These are phyloP conservation scores for Aselliscus stoliczkanus DNA, from an alignment of 2,797 vertebrate genomes.

Conservation along the genomic window DNA sequence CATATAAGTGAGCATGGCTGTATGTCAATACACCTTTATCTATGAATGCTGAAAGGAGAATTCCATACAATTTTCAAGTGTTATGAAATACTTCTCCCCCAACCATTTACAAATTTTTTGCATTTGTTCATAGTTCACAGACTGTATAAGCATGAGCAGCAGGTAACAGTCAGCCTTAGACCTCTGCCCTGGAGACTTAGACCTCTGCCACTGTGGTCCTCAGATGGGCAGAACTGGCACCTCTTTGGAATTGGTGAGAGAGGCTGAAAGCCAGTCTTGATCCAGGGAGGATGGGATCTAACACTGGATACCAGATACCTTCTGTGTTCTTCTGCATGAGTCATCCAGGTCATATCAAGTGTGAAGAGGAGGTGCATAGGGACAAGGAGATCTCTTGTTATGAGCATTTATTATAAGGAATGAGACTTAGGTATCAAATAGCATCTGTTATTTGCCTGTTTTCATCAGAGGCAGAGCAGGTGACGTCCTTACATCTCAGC, in stretches of 20 bases:
- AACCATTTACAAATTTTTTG: not conserved
- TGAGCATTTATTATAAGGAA: not conserved
- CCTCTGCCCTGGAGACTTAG: too few species aligned
- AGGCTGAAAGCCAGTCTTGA: not conserved
- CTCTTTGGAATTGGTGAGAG: not conserved
- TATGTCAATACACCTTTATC: not conserved
- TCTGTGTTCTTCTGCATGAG: not conserved
- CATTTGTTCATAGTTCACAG: not conserved
- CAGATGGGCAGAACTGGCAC: fast-evolving
- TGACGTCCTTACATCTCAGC: not conserved
- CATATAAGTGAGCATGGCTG: not conserved
- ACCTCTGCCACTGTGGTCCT: not conserved
- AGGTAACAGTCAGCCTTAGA: not conserved
- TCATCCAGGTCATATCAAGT: not conserved
- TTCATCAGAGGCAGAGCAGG: not conserved
- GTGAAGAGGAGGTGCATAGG: too few species aligned
- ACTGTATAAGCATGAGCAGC: not conserved
- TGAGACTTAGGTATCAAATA: not conserved
- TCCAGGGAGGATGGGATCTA: not conserved
- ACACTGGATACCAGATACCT: not conserved
- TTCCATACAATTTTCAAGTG: not conserved
- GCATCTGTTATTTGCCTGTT: not conserved
- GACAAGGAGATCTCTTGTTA: not conserved
- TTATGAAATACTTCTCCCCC: not conserved
- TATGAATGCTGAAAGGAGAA: not conserved